Base-by-base conservation (phyloP, 2,888 invertebrate genomes). In the Acanthosoma haemorrhoidale region DNA sequence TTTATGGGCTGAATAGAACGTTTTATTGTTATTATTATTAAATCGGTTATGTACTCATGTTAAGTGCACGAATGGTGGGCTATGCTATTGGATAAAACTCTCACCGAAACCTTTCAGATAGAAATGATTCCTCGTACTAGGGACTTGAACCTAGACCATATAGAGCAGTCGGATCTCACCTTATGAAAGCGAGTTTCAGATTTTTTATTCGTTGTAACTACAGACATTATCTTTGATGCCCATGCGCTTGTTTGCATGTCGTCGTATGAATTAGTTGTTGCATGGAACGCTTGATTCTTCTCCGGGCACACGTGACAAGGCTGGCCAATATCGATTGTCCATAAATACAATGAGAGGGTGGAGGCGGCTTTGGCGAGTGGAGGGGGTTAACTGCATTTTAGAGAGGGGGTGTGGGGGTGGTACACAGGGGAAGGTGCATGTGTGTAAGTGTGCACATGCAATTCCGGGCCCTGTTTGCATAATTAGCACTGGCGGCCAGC, bases 381-480 rank as follows among this genome's bases (percentile, higher is more conserved):
- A 34, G 59, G 59, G 58, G 59, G 59, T 31, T 31, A 34, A 59
- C 32, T 59, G 59, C 59, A 59, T 59, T 59, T 59, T 59, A 31
- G 59, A 59, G 64, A 31, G 31, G 3, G 31, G 9, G 60, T 31
- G 60, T 60, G 60, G 13, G 67, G 21, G 51, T 67, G 67, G 13
- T n/a, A 4, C 34, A 2, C 15, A 2, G n/a, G n/a, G n/a, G n/a
- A n/a, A n/a, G n/a, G 57, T 67, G 41, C 67, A 64, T 41, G 64
- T 39, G 63, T 61, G 16, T 32, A 25, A 21, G 41, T 38, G 64
- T 64, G 64, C 31, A 64, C 64, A 64, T 64, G 64, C 64, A 64
- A 64, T 64, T 64, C 39, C 64, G 21, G 39, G 64, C 15, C 21
- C n/a, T 64, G 64, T 64, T 64, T 64, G 64, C 64, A 64, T 64